These are phyloP conservation scores for Dromius quadrimaculatus DNA, from an alignment of 2,888 invertebrate species.

Conservation along the genomic window DNA sequence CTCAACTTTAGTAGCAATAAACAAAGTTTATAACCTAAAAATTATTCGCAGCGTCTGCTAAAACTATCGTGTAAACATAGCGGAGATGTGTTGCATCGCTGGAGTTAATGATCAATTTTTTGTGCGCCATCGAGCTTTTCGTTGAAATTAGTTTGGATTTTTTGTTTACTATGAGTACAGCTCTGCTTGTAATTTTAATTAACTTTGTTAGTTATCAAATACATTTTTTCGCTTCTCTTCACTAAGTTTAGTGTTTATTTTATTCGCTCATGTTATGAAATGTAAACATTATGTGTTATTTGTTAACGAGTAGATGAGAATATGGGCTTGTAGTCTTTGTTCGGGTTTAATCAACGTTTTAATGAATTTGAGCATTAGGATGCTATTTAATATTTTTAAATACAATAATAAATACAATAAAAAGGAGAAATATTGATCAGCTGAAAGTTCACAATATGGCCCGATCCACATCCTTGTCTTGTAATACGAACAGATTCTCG, in stretches of 20 bases:
- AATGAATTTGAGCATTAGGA: slow-evolving; percentile 16
- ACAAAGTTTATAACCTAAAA: slow-evolving; percentile 27
- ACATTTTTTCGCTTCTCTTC: slow-evolving; percentile 6
- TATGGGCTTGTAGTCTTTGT: not conserved
- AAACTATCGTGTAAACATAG: slow-evolving; percentile 19
- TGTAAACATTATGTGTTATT: slow-evolving; percentile 39
- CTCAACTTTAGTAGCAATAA: slow-evolving; percentile 20
- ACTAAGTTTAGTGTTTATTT: not conserved
- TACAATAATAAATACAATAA: no score
- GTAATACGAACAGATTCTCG: no score
- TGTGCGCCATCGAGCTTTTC: slow-evolving; percentile 32
- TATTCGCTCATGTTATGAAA: slow-evolving; percentile 22
- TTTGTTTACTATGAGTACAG: slow-evolving; percentile 23
- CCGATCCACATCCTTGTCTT: no score
- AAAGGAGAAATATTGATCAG: no score
- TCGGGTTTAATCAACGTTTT: slow-evolving; percentile 34
- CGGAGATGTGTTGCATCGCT: not conserved
- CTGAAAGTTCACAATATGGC: no score
- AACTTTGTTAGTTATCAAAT: slow-evolving; percentile 44
- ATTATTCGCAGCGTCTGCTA: slow-evolving; percentile 18
- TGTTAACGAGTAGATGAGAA: slow-evolving; percentile 7
- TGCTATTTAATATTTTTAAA: no score
- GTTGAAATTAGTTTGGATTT: slow-evolving; percentile 37
- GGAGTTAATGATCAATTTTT: slow-evolving; percentile 35
- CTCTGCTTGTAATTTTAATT: slow-evolving; percentile 42